Conservation (phyloP, 92 coral and sea anemone genomes). For the Ricordea florida region DNA sequence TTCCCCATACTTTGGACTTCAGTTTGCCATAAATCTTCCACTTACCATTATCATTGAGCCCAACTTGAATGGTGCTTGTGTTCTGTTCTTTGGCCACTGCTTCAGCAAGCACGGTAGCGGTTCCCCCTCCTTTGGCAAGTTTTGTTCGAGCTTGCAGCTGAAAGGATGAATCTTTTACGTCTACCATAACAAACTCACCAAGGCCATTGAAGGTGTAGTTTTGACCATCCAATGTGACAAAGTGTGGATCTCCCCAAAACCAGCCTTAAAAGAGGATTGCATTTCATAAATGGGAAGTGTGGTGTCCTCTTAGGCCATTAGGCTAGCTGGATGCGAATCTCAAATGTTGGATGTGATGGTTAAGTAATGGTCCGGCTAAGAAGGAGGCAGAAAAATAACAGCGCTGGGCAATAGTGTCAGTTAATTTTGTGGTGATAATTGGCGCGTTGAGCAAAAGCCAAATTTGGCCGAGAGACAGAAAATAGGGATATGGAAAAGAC, state of each 20-base stretch:
- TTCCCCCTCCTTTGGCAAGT: constrained; percentile 58
- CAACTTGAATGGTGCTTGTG: constrained; percentile 41
- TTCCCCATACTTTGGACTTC: too few relatives aligned
- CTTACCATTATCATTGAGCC: constrained; percentile 39
- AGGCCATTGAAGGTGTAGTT: constrained; percentile 71
- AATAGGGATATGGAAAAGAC: not conserved
- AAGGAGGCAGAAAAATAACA: too few relatives aligned
- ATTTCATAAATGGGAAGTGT: not conserved
- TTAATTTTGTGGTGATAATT: not conserved
- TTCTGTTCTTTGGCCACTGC: constrained; percentile 52
- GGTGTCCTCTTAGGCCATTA: not conserved
- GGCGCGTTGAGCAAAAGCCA: too few relatives aligned
- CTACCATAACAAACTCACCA: constrained; percentile 64
- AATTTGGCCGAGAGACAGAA: too few relatives aligned
- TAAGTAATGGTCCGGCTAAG: too few relatives aligned
- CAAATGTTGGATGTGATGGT: not conserved
- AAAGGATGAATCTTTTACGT: constrained; percentile 28
- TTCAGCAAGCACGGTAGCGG: constrained; percentile 64
- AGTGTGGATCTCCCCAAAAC: constrained; percentile 66
- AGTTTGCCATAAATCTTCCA: not conserved
- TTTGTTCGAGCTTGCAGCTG: constrained; percentile 64
- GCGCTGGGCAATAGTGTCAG: not conserved
- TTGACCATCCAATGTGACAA: constrained; percentile 54
- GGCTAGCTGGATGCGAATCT: not conserved
- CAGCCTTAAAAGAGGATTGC: constrained; percentile 51